Conservation (phyloP, 1,140 invertebrate genomes). For the Muscidifurax raptorellus region DNA sequence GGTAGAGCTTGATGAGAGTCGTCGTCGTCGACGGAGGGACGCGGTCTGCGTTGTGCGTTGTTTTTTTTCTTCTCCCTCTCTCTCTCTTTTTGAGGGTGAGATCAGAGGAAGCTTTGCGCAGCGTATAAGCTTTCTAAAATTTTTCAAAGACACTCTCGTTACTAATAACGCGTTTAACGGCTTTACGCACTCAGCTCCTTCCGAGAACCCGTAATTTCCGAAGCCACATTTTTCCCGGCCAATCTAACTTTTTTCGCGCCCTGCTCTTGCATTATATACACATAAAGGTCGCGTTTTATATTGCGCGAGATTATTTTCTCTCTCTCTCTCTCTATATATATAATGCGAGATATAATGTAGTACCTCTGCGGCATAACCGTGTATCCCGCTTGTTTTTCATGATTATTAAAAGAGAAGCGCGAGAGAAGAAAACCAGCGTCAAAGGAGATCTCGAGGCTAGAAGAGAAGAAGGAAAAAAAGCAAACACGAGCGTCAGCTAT, state of each 20-base stretch:
- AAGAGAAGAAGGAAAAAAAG: not conserved
- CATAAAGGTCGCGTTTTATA: no score
- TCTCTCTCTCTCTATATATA: no score
- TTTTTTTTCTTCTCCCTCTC: not conserved
- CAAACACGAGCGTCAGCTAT: not conserved
- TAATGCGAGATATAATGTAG: no score
- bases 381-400: not conserved
- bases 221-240: no score
- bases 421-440: not conserved
- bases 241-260: no score
- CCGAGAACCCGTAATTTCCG: no score
- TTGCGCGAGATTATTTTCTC: no score
- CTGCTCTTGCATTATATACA: no score
- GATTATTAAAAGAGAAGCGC: not conserved
- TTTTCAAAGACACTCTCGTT: not conserved
- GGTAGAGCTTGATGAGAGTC: constrained; percentile 12
- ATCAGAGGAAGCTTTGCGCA: not conserved
- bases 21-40: not conserved
- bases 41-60: not conserved
- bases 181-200: no score
- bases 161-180: no score
- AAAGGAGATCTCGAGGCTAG: not conserved
- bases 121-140: constrained; percentile 1
- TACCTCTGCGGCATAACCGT: no score
- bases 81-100: not conserved